A percentile compares a stretch with the other conserved stretches of the same genome.
These are phyloP conservation scores for Zaprionus obscuricornis DNA, from an alignment of 2,888 invertebrate genomes.

Conservation along the genomic window DNA sequence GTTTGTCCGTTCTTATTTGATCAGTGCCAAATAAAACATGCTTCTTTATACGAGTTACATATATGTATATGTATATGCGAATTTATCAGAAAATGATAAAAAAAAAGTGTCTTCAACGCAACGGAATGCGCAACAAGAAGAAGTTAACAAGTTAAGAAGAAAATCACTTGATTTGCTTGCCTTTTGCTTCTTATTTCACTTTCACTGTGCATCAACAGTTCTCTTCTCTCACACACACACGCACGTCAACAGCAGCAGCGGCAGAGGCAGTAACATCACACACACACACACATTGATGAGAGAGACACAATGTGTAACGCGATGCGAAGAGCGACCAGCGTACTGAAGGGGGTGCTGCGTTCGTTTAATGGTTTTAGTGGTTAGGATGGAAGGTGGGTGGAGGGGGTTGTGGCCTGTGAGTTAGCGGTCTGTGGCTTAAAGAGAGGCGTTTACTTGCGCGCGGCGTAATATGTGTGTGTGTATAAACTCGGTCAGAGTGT, in stretches of 20 bases:
- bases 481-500: conserved; percentile 74
- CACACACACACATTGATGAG: conserved; percentile 6
- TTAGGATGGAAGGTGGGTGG: not conserved
- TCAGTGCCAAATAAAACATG: conserved; percentile 76
- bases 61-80: too few species aligned
- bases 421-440: conserved; percentile 8
- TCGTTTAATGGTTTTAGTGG: too few species aligned
- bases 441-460: conserved; percentile 60
- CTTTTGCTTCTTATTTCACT: too few species aligned
- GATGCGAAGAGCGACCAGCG: too few species aligned
- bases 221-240: conserved; percentile 8
- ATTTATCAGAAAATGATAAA: not conserved
- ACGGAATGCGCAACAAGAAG: not conserved
- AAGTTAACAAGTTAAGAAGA: too few species aligned
- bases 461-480: conserved; percentile 40
- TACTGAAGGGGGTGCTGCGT: too few species aligned
- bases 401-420: not conserved
- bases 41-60: too few species aligned
- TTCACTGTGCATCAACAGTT: conserved; percentile 19
- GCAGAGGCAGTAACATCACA: too few species aligned
- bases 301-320: conserved; percentile 6
- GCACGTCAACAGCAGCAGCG: too few species aligned
- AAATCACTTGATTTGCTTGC: too few species aligned
- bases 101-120: not conserved
- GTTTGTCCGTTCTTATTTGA: conserved; percentile 71